Percentiles rank a stretch among this genome's conserved stretches.
Conservation (phyloP, 2,113 vertebrate species). For the Salvator merianae region DNA sequence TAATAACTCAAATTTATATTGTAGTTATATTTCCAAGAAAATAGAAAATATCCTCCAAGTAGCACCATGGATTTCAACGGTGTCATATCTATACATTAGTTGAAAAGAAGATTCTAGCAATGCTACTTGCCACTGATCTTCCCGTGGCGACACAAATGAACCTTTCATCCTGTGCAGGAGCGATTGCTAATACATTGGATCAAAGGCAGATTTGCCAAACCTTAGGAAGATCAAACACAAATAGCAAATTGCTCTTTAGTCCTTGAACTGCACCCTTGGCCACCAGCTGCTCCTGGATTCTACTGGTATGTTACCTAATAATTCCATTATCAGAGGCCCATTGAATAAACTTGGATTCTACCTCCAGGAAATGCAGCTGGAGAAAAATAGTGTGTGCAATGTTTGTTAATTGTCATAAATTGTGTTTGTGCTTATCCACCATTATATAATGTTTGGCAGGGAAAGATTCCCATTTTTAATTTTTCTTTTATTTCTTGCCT, state of each 20-base stretch:
- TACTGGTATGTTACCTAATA: not conserved
- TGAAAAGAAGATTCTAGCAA: not conserved
- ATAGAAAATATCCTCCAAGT: not conserved
- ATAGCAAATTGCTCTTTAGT: too few relatives aligned
- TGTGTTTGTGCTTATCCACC: not conserved
- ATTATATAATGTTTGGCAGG: not conserved
- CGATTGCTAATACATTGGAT: too few relatives aligned
- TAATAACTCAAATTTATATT: not conserved
- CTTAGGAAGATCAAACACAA: too few relatives aligned
- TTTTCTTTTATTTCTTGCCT: constrained; percentile 9
- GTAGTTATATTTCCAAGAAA: not conserved
- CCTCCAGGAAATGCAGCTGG: not conserved
- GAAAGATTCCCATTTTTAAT: not conserved
- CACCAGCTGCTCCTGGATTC: too few relatives aligned
- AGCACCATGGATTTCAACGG: not conserved
- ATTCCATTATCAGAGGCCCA: not conserved
- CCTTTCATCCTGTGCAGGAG: too few relatives aligned
- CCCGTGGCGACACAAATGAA: too few relatives aligned
- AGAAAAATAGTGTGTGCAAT: not conserved
- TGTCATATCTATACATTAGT: not conserved
- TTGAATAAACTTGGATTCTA: not conserved
- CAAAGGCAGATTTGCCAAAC: too few relatives aligned
- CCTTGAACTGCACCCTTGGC: too few relatives aligned
- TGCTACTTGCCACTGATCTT: too few relatives aligned
- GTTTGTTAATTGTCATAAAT: not conserved